phyloP scores from a whole-genome alignment of 2,797 vertebrate genomes.

The Lophius americanus region DNA sequence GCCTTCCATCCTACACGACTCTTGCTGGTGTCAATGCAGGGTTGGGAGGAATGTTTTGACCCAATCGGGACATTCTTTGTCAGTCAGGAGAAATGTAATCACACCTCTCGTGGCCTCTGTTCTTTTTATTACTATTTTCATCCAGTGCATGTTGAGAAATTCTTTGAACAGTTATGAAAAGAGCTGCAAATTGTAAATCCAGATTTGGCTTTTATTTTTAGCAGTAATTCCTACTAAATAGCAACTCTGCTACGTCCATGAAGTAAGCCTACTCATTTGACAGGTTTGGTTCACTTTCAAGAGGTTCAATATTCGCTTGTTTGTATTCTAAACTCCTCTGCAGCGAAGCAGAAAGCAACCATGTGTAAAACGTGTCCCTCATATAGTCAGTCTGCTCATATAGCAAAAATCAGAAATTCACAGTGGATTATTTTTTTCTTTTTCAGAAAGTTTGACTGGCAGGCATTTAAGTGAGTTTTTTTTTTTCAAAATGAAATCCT shows the following conservation, averaged over 20 bases:
- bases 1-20: no score
- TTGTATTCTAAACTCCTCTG: neutral
- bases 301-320: neutral
- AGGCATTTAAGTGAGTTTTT: slow-evolving; percentile 22
- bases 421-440: neutral
- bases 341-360: neutral
- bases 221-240: no score
- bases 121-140: no score
- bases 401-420: neutral
- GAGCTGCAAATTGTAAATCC: no score
- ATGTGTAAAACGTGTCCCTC: neutral
- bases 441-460: slow-evolving; percentile 2
- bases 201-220: no score
- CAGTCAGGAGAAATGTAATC: neutral
- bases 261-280: no score
- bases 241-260: no score
- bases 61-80: neutral
- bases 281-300: neutral
- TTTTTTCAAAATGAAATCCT: slow-evolving; percentile 3
- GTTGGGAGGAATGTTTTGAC: neutral
- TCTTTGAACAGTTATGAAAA: no score
- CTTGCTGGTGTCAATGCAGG: no score
- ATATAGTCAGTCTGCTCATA: slow-evolving; percentile 21
- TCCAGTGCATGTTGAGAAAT: neutral
- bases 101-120: neutral